Evolutionary conservation across 1,140 invertebrate species (phyloP).

Genomic region (Leptinotarsa undecemlineata): DNA sequence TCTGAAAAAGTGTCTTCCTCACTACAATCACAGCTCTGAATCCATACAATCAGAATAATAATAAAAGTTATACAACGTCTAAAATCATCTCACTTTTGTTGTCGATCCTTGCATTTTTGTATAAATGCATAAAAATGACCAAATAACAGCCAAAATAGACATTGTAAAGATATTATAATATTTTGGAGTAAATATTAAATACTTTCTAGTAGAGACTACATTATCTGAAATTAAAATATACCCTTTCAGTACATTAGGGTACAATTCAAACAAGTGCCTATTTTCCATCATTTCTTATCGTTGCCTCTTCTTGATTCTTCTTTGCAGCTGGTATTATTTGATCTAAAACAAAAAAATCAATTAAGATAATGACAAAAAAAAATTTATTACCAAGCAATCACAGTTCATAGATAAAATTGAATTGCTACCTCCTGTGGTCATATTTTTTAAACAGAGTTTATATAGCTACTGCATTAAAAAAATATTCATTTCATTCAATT

Average conservation of each 20-base stretch:
- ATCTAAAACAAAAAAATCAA: slow-evolving; percentile 34
- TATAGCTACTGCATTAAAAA: too few relatives aligned
- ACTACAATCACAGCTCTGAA: slow-evolving; percentile 52
- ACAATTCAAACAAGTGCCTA: slow-evolving; percentile 7
- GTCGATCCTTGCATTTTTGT: slow-evolving; percentile 53
- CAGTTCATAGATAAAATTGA: too few relatives aligned
- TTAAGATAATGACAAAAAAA: background rate
- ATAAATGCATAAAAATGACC: slow-evolving; percentile 51
- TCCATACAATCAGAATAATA: slow-evolving; percentile 40
- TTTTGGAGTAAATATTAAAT: slow-evolving; percentile 33
- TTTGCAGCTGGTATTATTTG: slow-evolving; percentile 35
- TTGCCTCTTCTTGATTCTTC: slow-evolving; percentile 32
- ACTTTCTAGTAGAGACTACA: slow-evolving; percentile 24
- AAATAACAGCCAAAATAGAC: slow-evolving; percentile 51
- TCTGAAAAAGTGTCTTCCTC: slow-evolving; percentile 43
- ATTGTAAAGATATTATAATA: slow-evolving; percentile 42
- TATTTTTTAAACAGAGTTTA: too few relatives aligned
- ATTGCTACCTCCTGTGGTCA: too few relatives aligned
- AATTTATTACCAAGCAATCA: background rate
- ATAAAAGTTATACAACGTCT: slow-evolving; percentile 50
- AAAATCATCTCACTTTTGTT: slow-evolving; percentile 57
- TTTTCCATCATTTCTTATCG: slow-evolving; percentile 26
- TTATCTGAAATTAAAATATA: slow-evolving; percentile 31
- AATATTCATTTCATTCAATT: too few relatives aligned
- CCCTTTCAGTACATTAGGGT: slow-evolving; percentile 13